Percentiles rank a stretch among this genome's conserved stretches.
Evolutionary conservation across 1,140 invertebrate species (phyloP).

Genomic region (Heliconius eleuchia): DNA sequence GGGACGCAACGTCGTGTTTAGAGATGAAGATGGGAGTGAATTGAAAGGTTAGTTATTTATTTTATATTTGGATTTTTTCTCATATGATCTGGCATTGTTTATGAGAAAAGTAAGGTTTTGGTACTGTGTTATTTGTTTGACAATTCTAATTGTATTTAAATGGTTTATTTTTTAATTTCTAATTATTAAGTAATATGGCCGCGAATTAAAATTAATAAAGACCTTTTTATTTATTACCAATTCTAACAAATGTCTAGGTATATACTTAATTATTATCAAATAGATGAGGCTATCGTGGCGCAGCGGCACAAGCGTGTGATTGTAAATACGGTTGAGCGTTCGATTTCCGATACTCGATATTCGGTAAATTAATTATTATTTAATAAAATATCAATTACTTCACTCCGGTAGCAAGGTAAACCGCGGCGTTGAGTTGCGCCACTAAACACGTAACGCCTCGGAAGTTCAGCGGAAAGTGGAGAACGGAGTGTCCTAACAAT

Average conservation of each 20-base stretch:
- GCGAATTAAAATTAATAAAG: background rate
- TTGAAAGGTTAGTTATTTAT: constrained; percentile 82
- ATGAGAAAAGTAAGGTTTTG: no score
- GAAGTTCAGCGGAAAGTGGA: background rate
- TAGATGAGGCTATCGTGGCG: no score
- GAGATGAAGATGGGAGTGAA: constrained; percentile 84
- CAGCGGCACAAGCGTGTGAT: no score
- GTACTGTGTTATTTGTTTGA: no score
- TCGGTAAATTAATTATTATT: no score
- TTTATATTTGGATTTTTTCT: background rate
- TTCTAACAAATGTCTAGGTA: background rate
- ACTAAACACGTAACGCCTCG: background rate
- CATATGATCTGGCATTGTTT: no score
- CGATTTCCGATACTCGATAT: no score
- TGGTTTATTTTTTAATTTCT: no score
- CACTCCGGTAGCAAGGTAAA: background rate
- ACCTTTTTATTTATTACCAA: background rate
- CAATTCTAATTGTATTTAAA: no score
- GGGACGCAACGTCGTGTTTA: constrained; percentile 86
- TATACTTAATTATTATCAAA: background rate
- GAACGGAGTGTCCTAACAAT: background rate
- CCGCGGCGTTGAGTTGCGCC: background rate
- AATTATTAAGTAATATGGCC: no score
- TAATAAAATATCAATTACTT: no score
- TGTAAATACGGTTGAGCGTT: no score